Evolutionary conservation across 2,113 vertebrate species (phyloP).

Genomic region (Platanista minor): DNA sequence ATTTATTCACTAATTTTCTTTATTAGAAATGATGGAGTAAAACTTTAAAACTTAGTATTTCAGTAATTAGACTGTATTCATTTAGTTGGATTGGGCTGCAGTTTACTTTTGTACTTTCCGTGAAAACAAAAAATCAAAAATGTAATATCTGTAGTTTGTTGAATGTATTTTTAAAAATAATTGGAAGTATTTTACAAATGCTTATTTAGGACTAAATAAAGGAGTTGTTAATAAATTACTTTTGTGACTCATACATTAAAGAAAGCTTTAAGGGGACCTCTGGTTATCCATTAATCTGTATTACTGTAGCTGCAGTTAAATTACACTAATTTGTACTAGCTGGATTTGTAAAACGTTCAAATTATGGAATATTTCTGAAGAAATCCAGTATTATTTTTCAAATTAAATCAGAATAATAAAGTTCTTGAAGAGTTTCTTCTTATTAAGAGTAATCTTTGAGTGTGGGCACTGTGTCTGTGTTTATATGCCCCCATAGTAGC

Average conservation of each 20-base stretch:
- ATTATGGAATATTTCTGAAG: slow-evolving; percentile 8
- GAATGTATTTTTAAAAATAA: neutral
- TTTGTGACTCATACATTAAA: neutral
- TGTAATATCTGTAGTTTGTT: neutral
- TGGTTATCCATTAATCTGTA: neutral
- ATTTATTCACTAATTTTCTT: neutral
- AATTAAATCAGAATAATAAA: slow-evolving; percentile 13
- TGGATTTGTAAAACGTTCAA: slow-evolving; percentile 22
- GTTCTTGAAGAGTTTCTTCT: slow-evolving; percentile 30
- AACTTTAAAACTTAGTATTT: neutral
- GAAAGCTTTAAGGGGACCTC: neutral
- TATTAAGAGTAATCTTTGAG: neutral
- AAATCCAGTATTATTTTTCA: slow-evolving; percentile 39
- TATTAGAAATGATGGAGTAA: neutral
- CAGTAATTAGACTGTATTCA: neutral
- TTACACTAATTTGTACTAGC: neutral
- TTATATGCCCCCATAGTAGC: neutral
- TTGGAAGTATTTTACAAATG: neutral
- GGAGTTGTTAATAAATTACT: neutral
- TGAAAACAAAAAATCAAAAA: neutral
- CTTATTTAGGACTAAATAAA: neutral
- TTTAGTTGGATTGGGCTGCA: neutral
- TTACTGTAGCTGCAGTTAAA: neutral
- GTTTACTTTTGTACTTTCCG: neutral
- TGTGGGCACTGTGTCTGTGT: neutral